A percentile compares a stretch with the other conserved stretches of the same genome.
Evolutionary conservation across 2,113 vertebrate species (phyloP).

Genomic region (Muscicapa adusta): DNA sequence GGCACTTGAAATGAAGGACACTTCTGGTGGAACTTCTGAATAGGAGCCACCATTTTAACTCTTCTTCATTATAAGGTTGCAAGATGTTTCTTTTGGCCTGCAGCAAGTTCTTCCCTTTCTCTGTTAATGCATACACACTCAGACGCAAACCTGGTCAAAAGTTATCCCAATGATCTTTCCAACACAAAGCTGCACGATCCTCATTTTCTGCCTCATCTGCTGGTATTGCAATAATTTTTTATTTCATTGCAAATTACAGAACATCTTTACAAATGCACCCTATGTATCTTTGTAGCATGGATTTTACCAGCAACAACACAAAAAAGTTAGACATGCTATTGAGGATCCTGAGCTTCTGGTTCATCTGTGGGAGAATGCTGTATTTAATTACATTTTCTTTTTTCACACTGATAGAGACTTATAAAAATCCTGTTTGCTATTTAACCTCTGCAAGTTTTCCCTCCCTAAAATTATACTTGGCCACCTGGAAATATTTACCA

Average conservation of each 20-base stretch:
- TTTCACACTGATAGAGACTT: slow-evolving; percentile 36
- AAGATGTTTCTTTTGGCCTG: neutral
- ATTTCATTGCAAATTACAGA: neutral
- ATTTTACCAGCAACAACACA: neutral
- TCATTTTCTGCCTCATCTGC: neutral
- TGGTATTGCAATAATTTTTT: neutral
- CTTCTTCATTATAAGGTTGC: neutral
- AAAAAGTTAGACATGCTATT: neutral
- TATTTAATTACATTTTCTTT: slow-evolving; percentile 54
- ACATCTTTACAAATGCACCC: slow-evolving; percentile 13
- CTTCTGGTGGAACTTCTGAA: slow-evolving; percentile 43
- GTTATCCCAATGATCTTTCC: neutral
- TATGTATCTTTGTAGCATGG: neutral
- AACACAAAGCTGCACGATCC: neutral
- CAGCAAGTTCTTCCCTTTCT: neutral
- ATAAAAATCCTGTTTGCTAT: slow-evolving; percentile 45
- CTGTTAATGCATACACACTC: neutral
- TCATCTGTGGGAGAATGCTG: slow-evolving; percentile 39
- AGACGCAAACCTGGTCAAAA: neutral
- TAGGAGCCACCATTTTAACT: slow-evolving; percentile 43
- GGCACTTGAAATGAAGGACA: slow-evolving; percentile 52
- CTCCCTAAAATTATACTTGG: slow-evolving; percentile 65
- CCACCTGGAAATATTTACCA: slow-evolving; percentile 69
- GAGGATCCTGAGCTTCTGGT: neutral
- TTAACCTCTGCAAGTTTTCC: slow-evolving; percentile 64